Evolutionary conservation across 2,797 vertebrate species (phyloP), one percentile per base, ranked within the genome.

Genomic region (Tauraco hartlaubi): DNA sequence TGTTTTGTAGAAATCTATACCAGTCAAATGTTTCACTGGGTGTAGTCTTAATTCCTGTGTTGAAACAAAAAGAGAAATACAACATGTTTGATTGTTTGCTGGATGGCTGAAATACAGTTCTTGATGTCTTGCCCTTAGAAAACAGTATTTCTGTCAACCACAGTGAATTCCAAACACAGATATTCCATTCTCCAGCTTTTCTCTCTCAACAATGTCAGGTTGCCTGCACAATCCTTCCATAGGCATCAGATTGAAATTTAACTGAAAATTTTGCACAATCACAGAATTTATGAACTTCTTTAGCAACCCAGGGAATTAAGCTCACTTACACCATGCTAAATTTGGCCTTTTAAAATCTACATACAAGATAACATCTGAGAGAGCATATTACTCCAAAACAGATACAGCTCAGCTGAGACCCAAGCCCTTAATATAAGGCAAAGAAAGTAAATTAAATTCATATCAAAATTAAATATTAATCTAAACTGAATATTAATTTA

Each of bases 41-140:
- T 14, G 92, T 63, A 0, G 99, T 99, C 78, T 98, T 94, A 67
- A 99, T 98, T 54, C 99, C 99, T 99, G 95, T 7, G 26, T 31
- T 2, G 6, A 75, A 67, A 43, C 56, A 66, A 66, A 73, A 46
- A 5, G 15, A 73, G 15, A n/a, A 43, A 28, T 2, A 46, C 4
- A 23, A 14, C 8, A 7, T 15, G 13, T 25, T 39, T 11, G 12
- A 9, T 2, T 28, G 17, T 9, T 12, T 31, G 23, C 49, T 58
- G 43, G 20, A 4, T 12, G 51, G 58, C 33, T 72, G 37, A 68
- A 89, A 61, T 54, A 29, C 1, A 5, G 17, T 3, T 64, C 23
- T 13, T 61, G 21, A 20, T n/a, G 12, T 31, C 33, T 44, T 56
- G 12, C 5, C 2, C 28, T 7, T 4, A 26, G 4, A 44, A 41